A percentile compares a stretch with the other conserved stretches of the same genome.
Conservation (phyloP, 2,113 vertebrate species). For the Passer domesticus region DNA sequence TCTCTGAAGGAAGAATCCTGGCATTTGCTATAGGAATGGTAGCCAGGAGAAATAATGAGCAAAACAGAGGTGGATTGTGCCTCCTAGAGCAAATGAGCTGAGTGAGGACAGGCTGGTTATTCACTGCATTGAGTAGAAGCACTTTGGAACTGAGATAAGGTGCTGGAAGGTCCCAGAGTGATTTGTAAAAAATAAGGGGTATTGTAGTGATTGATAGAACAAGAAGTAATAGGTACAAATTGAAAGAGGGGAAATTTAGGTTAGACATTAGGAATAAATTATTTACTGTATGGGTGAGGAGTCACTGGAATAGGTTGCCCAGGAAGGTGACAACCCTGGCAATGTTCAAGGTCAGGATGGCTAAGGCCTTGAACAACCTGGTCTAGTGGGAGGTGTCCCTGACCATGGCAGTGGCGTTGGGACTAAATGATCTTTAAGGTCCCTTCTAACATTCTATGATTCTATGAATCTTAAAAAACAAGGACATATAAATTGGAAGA, state of each 20-base stretch:
- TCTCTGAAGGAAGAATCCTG: not conserved
- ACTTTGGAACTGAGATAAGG: not conserved
- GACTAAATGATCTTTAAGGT: not conserved
- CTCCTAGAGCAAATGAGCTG: not conserved
- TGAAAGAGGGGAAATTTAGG: not conserved
- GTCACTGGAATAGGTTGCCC: not conserved
- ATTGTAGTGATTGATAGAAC: not conserved
- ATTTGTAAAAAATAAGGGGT: not conserved
- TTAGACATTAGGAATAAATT: not conserved
- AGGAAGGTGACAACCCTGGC: not conserved
- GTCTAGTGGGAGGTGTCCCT: not conserved
- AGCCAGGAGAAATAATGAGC: not conserved
- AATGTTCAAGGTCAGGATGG: not conserved
- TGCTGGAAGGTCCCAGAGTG: not conserved
- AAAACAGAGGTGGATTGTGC: not conserved
- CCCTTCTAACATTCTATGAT: not conserved
- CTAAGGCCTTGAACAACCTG: not conserved
- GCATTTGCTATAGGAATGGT: not conserved
- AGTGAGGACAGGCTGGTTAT: not conserved
- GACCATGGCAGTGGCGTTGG: not conserved
- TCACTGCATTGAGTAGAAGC: not conserved
- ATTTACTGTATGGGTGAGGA: not conserved
- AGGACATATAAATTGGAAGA: not conserved
- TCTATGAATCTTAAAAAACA: not conserved
- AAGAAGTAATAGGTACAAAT: not conserved